These are phyloP conservation scores for Nixonia krombeini DNA, from an alignment of 1,140 invertebrate species.

Conservation along the genomic window DNA sequence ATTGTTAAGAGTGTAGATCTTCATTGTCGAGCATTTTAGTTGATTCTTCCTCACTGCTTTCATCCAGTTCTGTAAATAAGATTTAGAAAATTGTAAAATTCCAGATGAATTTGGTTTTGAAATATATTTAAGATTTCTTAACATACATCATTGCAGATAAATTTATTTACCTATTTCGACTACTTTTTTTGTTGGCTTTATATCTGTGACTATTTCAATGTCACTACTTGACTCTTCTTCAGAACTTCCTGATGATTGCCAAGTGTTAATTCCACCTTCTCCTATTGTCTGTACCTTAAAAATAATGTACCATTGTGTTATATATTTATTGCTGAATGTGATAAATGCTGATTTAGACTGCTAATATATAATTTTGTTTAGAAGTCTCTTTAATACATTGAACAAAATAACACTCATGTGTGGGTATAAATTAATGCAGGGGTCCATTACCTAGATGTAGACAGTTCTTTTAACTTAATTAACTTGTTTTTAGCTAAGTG, in stretches of 20 bases:
- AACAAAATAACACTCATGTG: too few relatives aligned
- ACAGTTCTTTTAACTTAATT: too few relatives aligned
- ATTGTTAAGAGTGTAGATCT: slow-evolving; percentile 47
- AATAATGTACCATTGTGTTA: too few relatives aligned
- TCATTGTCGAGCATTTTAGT: slow-evolving; percentile 52
- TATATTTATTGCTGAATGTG: too few relatives aligned
- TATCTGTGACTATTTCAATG: slow-evolving; percentile 60
- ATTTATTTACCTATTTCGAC: slow-evolving; percentile 63
- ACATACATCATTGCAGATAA: slow-evolving; percentile 16
- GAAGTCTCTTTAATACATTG: too few relatives aligned
- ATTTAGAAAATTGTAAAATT: slow-evolving; percentile 35
- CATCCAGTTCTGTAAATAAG: slow-evolving; percentile 68
- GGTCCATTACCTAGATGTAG: too few relatives aligned
- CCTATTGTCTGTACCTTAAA: slow-evolving; percentile 47
- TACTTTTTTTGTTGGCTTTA: slow-evolving; percentile 51
- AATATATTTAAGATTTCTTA: slow-evolving; percentile 28
- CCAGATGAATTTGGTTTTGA: slow-evolving; percentile 9
- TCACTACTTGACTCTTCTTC: slow-evolving; percentile 56
- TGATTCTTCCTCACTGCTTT: slow-evolving; percentile 71
- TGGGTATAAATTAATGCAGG: too few relatives aligned
- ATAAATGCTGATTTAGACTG: too few relatives aligned
- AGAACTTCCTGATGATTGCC: slow-evolving; percentile 65
- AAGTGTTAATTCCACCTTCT: slow-evolving; percentile 61
- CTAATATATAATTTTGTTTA: too few relatives aligned
- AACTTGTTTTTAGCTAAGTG: too few relatives aligned